Conservation (phyloP, 2,113 vertebrate species). For the Recurvirostra avosetta region DNA sequence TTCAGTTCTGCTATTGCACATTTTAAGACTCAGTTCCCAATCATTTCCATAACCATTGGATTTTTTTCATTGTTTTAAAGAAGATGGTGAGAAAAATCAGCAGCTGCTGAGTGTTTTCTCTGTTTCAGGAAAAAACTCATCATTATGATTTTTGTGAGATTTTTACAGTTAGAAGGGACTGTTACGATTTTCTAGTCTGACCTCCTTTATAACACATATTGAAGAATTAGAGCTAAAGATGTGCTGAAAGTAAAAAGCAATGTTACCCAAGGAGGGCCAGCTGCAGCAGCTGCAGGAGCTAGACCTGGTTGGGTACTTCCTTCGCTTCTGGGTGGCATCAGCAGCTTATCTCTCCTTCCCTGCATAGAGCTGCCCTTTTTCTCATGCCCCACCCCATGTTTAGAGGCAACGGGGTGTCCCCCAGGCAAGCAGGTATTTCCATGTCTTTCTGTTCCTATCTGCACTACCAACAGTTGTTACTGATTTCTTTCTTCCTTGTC, state of each 20-base stretch:
- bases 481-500: not conserved
- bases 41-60: not conserved
- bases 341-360: not conserved
- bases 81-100: not conserved
- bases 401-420: not conserved
- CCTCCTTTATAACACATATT: not conserved
- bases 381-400: not conserved
- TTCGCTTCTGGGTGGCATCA: not conserved
- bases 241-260: not conserved
- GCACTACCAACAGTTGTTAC: not conserved
- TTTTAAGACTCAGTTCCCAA: not conserved
- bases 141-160: not conserved
- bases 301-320: not conserved
- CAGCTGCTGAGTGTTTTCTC: not conserved
- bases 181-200: not conserved
- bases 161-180: not conserved
- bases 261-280: not conserved
- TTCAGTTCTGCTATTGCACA: not conserved
- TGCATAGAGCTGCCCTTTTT: not conserved
- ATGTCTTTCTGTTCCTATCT: not conserved
- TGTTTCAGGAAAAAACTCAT: not conserved
- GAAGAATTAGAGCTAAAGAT: not conserved
- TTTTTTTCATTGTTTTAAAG: conserved; percentile 12
- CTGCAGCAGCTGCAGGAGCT: not conserved
- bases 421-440: not conserved